Percentiles rank a stretch among this genome's conserved stretches.
phyloP scores from a whole-genome alignment of 2,888 invertebrate species.

The Drosophila emarginata region DNA sequence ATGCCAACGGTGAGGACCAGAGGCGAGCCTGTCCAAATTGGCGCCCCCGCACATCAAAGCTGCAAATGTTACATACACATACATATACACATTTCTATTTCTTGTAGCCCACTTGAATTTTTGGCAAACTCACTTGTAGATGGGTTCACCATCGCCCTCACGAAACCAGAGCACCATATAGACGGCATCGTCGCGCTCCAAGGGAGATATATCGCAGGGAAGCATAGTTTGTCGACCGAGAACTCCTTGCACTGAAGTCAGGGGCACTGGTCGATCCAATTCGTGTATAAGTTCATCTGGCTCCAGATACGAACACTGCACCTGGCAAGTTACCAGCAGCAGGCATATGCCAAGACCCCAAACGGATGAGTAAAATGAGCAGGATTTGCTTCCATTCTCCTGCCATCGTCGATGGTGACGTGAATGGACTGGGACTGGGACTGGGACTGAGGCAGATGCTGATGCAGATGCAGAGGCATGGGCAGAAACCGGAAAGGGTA shows the following conservation, averaged over 20 bases:
- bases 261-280: conserved; percentile 86
- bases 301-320: conserved; percentile 79
- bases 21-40: conserved; percentile 89
- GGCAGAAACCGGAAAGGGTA: neutral
- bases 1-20: conserved; percentile 90
- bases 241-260: conserved; percentile 91
- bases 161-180: conserved; percentile 96
- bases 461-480: neutral
- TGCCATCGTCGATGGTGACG: neutral
- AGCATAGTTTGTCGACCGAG: conserved; percentile 91
- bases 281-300: conserved; percentile 83
- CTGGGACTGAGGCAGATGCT: conserved; percentile 2
- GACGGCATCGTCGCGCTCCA: conserved; percentile 90
- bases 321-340: conserved; percentile 49
- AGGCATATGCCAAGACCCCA: conserved; percentile 79
- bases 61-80: conserved; percentile 76
- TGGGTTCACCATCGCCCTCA: conserved; percentile 90
- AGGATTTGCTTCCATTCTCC: neutral
- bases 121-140: conserved; percentile 88
- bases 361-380: conserved; percentile 57
- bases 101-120: neutral
- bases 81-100: neutral
- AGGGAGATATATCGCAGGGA: conserved; percentile 93
- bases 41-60: conserved; percentile 90
- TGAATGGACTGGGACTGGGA: neutral